A percentile compares a stretch with the other conserved stretches of the same genome.
These are phyloP conservation scores for Gnathonemus longibarbis DNA, from an alignment of 2,113 vertebrate species.

Conservation along the genomic window DNA sequence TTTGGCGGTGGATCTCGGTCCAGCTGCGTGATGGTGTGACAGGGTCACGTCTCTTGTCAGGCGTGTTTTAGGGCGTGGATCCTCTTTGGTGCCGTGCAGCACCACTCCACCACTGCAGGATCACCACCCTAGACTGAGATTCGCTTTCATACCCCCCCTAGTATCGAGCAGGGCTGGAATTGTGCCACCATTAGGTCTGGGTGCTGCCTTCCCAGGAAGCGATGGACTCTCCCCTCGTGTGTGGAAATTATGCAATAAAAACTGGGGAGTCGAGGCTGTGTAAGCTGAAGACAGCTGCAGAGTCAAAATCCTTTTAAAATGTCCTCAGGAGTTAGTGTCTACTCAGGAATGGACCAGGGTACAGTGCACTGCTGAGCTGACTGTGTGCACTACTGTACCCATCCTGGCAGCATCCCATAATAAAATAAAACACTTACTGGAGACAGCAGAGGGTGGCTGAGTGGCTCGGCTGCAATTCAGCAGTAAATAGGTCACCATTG, in stretches of 20 bases:
- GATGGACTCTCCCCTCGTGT: neutral
- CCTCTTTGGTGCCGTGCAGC: neutral
- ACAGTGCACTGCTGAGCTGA: slow-evolving; percentile 38
- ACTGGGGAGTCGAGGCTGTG: neutral
- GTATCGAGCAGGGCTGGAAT: neutral
- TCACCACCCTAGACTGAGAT: neutral
- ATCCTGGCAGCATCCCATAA: slow-evolving; percentile 39
- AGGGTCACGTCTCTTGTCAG: neutral
- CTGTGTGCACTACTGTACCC: slow-evolving; percentile 24
- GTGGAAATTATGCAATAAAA: neutral
- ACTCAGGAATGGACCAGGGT: slow-evolving; percentile 41
- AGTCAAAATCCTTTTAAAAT: slow-evolving; percentile 30
- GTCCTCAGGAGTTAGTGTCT: slow-evolving; percentile 42
- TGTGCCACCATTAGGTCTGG: neutral
- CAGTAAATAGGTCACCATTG: slow-evolving; percentile 36
- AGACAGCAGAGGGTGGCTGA: slow-evolving; percentile 37
- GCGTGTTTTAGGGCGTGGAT: neutral
- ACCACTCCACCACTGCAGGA: neutral
- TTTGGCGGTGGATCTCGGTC: neutral
- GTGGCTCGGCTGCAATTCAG: slow-evolving; percentile 42
- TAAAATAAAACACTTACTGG: slow-evolving; percentile 39
- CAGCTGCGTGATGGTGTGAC: neutral
- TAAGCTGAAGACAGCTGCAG: neutral
- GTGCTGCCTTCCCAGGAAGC: neutral
- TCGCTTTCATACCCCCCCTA: neutral